Evolutionary conservation across 1,140 invertebrate species (phyloP).

Genomic region (Tetraneura akinire): DNA sequence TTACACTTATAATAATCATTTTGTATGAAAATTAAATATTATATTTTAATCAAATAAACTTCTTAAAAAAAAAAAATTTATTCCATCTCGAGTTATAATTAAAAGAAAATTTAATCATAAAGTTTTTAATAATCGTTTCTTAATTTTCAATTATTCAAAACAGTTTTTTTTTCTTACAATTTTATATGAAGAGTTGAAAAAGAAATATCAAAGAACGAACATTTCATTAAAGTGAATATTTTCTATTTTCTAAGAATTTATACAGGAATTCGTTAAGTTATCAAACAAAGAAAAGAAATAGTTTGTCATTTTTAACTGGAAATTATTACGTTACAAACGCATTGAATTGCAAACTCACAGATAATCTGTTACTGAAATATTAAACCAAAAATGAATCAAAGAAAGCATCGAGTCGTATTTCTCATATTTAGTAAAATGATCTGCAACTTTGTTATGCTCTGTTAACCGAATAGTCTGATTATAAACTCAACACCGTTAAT

Average conservation of each 20-base stretch:
- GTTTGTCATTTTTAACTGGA: background rate
- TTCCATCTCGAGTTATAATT: too few relatives aligned
- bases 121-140: too few relatives aligned
- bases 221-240: background rate
- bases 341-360: background rate
- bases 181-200: too few relatives aligned
- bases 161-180: too few relatives aligned
- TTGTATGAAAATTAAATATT: too few relatives aligned
- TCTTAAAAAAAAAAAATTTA: too few relatives aligned
- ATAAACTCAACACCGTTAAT: background rate
- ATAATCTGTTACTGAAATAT: background rate
- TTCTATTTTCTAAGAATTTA: background rate
- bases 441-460: background rate
- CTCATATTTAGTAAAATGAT: background rate
- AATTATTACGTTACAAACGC: background rate
- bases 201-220: background rate
- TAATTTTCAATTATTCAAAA: too few relatives aligned
- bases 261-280: background rate
- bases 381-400: background rate
- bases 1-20: too few relatives aligned
- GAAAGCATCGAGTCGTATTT: background rate
- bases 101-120: too few relatives aligned
- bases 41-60: too few relatives aligned
- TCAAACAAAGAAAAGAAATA: too few relatives aligned
- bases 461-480: slow-evolving; percentile 1